phyloP scores from a whole-genome alignment of 1,140 invertebrate genomes.

The Antheraea pernyi region DNA sequence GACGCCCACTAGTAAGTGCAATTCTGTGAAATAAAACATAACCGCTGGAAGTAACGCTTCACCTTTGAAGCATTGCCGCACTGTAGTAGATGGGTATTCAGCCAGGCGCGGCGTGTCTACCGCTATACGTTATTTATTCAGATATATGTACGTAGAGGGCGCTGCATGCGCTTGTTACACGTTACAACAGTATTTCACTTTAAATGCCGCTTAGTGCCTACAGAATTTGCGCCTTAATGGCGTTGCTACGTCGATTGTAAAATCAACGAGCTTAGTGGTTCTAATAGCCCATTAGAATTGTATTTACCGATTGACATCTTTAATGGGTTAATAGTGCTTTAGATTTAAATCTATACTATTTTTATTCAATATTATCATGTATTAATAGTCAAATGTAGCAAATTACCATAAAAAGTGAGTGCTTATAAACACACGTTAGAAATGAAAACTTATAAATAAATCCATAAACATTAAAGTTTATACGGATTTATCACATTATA shows the following conservation, averaged over 20 bases:
- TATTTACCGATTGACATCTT: background rate
- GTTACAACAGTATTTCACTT: slow-evolving; percentile 22
- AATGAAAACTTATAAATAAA: no score
- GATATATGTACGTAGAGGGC: slow-evolving; percentile 21
- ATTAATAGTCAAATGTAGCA: no score
- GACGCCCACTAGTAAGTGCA: no score
- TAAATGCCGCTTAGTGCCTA: slow-evolving; percentile 16
- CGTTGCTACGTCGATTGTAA: background rate
- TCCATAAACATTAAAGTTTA: no score
- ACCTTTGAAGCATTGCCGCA: background rate
- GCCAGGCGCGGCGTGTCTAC: slow-evolving; percentile 17
- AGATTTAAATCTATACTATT: no score
- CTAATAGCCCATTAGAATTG: background rate
- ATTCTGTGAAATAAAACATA: no score
- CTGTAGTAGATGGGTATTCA: slow-evolving; percentile 31
- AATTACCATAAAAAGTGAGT: no score
- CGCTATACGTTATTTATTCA: slow-evolving; percentile 33
- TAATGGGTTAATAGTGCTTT: no score
- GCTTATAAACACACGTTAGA: no score
- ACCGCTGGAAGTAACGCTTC: slow-evolving; percentile 2
- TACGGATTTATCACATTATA: no score
- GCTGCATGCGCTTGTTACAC: slow-evolving; percentile 12
- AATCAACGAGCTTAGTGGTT: background rate
- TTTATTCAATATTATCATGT: no score
- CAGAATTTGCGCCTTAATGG: slow-evolving; percentile 9